A percentile compares a stretch with the other conserved stretches of the same genome.
Conservation (phyloP, 1,140 invertebrate genomes). For the Ephestia elutella region DNA sequence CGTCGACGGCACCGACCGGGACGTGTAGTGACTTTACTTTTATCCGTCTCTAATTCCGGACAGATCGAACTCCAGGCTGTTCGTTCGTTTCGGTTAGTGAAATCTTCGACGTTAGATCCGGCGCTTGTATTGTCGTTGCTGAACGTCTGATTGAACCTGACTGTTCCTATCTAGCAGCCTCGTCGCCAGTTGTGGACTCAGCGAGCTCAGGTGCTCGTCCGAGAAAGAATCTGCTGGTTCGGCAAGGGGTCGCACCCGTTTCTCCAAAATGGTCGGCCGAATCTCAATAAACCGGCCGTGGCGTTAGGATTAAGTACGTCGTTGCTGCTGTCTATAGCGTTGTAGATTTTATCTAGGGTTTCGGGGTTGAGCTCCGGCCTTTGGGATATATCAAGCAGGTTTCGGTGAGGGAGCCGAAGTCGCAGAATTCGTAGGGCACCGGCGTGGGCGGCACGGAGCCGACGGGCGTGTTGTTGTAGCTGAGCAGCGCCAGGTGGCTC, state of each 20-base stretch:
- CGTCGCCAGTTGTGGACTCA: slow-evolving; percentile 46
- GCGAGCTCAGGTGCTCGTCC: slow-evolving; percentile 50
- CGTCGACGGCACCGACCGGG: slow-evolving; percentile 78
- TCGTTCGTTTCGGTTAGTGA: slow-evolving; percentile 60
- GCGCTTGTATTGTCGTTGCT: slow-evolving; percentile 30
- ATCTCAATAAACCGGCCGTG: slow-evolving; percentile 43
- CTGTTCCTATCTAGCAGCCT: slow-evolving; percentile 42
- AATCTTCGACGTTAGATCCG: slow-evolving; percentile 59
- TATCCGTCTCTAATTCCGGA: slow-evolving; percentile 56
- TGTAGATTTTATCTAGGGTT: slow-evolving; percentile 71
- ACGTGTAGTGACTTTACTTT: slow-evolving; percentile 66
- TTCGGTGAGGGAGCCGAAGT: slow-evolving; percentile 77
- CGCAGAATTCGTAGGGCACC: slow-evolving; percentile 81
- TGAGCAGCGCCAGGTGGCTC: slow-evolving; percentile 54
- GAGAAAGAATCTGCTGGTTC: slow-evolving; percentile 49
- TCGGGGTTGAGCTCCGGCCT: slow-evolving; percentile 70
- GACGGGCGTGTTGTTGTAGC: slow-evolving; percentile 75
- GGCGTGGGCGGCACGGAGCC: slow-evolving; percentile 81
- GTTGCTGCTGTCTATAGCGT: slow-evolving; percentile 69
- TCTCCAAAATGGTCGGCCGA: slow-evolving; percentile 40
- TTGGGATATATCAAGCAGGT: slow-evolving; percentile 71
- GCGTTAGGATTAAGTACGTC: slow-evolving; percentile 54
- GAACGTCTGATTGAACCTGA: slow-evolving; percentile 53
- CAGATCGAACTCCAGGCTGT: slow-evolving; percentile 64
- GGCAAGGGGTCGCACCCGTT: slow-evolving; percentile 56